These are phyloP conservation scores for Pica pica DNA, from an alignment of 2,113 vertebrate species.

Conservation along the genomic window DNA sequence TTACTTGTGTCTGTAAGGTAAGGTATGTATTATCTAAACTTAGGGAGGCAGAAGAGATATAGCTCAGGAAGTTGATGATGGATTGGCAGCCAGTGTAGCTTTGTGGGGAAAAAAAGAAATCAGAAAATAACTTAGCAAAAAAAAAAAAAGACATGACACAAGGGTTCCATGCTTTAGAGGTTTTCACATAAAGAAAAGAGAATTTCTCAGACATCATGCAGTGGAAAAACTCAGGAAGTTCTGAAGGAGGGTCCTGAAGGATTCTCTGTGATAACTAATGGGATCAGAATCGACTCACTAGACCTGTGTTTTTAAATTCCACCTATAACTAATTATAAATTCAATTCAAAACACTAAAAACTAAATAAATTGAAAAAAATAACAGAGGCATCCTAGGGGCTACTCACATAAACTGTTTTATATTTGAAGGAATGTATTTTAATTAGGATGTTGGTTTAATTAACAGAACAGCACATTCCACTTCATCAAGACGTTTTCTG, in stretches of 20 bases:
- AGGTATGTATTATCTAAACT: neutral
- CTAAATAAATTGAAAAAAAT: neutral
- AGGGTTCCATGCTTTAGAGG: neutral
- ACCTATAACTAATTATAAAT: neutral
- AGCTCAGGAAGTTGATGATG: neutral
- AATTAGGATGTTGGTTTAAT: slow-evolving; percentile 36
- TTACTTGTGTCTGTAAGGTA: neutral
- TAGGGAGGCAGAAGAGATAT: neutral
- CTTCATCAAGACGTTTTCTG: slow-evolving; percentile 57
- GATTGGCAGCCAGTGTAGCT: neutral
- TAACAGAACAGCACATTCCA: neutral
- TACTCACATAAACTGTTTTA: neutral
- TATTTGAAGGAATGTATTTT: slow-evolving; percentile 5
- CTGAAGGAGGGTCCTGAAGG: neutral
- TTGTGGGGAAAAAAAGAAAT: neutral
- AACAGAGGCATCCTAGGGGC: neutral
- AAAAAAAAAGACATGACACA: neutral
- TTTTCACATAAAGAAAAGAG: neutral
- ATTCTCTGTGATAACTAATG: neutral
- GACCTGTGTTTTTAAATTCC: neutral
- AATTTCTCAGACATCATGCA: neutral
- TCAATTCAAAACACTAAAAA: neutral
- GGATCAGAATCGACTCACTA: neutral
- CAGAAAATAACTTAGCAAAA: neutral
- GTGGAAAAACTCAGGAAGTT: neutral